A percentile compares a stretch with the other conserved stretches of the same genome.
Conservation (phyloP, 2,888 invertebrate genomes). For the Mimachlamys varia region DNA sequence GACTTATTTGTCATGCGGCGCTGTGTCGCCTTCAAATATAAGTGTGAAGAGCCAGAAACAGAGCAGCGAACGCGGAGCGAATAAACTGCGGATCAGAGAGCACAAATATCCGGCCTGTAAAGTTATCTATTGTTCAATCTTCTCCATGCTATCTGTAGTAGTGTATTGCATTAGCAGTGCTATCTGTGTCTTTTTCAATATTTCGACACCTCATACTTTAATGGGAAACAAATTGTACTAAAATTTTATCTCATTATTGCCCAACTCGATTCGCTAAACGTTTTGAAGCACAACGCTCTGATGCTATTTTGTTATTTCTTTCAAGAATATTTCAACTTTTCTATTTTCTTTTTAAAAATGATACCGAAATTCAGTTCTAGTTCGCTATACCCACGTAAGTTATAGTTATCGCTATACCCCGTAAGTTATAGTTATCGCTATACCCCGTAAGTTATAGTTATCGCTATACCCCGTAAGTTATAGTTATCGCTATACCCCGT, state of each 20-base stretch:
- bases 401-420: too few relatives aligned
- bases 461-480: too few relatives aligned
- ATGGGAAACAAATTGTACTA: constrained; percentile 28
- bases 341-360: too few relatives aligned
- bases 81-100: neutral
- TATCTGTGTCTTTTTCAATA: neutral
- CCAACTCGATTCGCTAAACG: neutral
- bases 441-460: too few relatives aligned
- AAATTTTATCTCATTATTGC: neutral
- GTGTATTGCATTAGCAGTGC: neutral
- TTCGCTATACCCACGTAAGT: too few relatives aligned
- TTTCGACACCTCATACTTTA: neutral
- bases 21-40: neutral
- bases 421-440: too few relatives aligned
- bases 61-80: neutral
- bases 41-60: neutral
- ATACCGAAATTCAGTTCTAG: too few relatives aligned
- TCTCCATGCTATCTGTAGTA: neutral
- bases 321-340: neutral
- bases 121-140: neutral
- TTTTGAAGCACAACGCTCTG: neutral
- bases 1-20: constrained; percentile 4
- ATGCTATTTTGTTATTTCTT: neutral
- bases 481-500: too few relatives aligned
- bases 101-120: neutral